Conservation (phyloP, 2,113 vertebrate species). For the Menidia beryllina region DNA sequence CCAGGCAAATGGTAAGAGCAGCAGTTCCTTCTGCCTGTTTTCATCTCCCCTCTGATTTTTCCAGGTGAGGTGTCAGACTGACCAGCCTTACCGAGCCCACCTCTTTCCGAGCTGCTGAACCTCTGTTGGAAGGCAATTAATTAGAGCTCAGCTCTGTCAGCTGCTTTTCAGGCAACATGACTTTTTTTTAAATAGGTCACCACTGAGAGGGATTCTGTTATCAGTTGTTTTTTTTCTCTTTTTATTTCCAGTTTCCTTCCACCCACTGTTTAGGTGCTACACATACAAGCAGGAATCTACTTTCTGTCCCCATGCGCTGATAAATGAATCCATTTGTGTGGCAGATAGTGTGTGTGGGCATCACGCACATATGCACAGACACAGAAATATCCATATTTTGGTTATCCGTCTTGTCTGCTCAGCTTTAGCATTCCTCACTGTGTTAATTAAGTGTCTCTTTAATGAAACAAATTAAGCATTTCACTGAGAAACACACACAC, state of each 20-base stretch:
- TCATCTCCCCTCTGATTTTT: slow-evolving; percentile 46
- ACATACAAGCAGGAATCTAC: slow-evolving; percentile 41
- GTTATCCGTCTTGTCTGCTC: slow-evolving; percentile 65
- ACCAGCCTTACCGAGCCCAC: slow-evolving; percentile 40
- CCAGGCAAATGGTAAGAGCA: slow-evolving; percentile 24
- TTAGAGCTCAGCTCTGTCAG: slow-evolving; percentile 52
- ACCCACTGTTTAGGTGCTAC: slow-evolving; percentile 64
- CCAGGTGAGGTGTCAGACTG: slow-evolving; percentile 12
- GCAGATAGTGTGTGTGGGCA: slow-evolving; percentile 47
- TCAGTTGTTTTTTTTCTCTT: slow-evolving; percentile 15
- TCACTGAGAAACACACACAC: slow-evolving; percentile 6
- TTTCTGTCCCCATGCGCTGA: slow-evolving; percentile 48
- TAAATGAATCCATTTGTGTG: slow-evolving; percentile 57
- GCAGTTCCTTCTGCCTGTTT: background rate
- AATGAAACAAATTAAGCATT: slow-evolving; percentile 72
- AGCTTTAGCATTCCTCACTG: slow-evolving; percentile 52
- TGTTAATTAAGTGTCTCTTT: slow-evolving; percentile 72
- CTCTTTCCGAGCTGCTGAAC: slow-evolving; percentile 32
- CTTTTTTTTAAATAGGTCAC: slow-evolving; percentile 72
- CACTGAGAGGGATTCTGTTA: slow-evolving; percentile 49
- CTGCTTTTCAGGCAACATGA: slow-evolving; percentile 61
- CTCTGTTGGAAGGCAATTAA: slow-evolving; percentile 59
- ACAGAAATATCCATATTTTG: slow-evolving; percentile 60
- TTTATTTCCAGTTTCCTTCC: slow-evolving; percentile 56
- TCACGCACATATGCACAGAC: slow-evolving; percentile 26